Base-by-base conservation (phyloP, 2,797 vertebrate genomes). In the Anableps anableps region DNA sequence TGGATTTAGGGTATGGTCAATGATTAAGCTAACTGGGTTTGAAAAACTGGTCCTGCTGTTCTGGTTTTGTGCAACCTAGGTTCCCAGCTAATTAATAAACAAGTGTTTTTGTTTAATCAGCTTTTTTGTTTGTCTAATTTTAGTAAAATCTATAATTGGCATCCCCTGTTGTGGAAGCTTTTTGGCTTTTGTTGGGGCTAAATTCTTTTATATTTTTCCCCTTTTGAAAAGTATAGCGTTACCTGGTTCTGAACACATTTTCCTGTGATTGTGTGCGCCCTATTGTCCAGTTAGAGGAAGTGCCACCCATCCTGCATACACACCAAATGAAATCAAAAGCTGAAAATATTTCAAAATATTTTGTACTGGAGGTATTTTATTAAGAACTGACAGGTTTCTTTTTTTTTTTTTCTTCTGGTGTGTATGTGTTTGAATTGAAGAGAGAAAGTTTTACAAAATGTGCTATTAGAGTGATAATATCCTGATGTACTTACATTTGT, bases 231-330 rank as follows among this genome's bases (percentile, higher is more conserved):
- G 19, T 64, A 47, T 85, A 81, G 60, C 84, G 80, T 86, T 53
- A 82, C 79, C 51, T 74, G 26, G 34, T 85, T 88, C 79, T 85
- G 47, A 75, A 70, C 34, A 45, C 50, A 80, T 74, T 88, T 94
- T 93, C 92, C 91, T 93, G 89, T 76, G 41, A 92, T 93, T 92
- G 91, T 93, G 79, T 76, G 70, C n/a, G 76, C 71, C 29, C 68
- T 72, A 51, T 92, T 89, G 83, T 89, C 60, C 75, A 79, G 74
- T 77, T 31, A 74, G 78, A 86, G 85, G 86, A 92, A 93, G 82
- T 82, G 79, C 91, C 89, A 83, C 90, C 91, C 77, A 9, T 81
- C 83, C 79, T 88, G 83, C 60, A 83, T 82, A 78, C 45, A 77
- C 31, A 83, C 19, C 45, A 74, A 58, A 85, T 84, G 66, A 88